Evolutionary conservation across 2,888 invertebrate genomes (phyloP).

Genomic region (Xanthostigma xanthostigma): DNA sequence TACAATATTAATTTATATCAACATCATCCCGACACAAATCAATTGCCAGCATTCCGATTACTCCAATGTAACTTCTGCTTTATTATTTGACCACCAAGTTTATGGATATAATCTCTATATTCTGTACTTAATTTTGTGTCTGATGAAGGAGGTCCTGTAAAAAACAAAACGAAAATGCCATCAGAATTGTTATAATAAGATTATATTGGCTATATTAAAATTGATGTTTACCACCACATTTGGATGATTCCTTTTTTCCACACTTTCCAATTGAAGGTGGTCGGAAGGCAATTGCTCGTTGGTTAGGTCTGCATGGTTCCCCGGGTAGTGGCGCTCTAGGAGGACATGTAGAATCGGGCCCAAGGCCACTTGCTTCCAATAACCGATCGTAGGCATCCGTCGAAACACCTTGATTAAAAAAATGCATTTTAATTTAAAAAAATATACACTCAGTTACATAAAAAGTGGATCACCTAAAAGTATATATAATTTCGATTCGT

Average conservation of each 20-base stretch:
- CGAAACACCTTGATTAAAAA: too few relatives aligned
- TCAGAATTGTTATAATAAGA: background rate
- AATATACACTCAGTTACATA: too few relatives aligned
- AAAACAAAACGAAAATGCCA: slow-evolving; percentile 1
- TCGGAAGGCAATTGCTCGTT: slow-evolving; percentile 25
- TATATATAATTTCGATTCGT: too few relatives aligned
- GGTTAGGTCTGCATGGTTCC: slow-evolving; percentile 38
- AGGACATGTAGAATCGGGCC: slow-evolving; percentile 36
- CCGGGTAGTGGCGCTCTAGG: slow-evolving; percentile 41
- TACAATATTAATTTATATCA: too few relatives aligned
- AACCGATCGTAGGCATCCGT: slow-evolving; percentile 40
- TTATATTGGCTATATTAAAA: background rate
- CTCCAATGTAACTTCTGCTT: slow-evolving; percentile 36
- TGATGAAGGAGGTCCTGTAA: slow-evolving; percentile 29
- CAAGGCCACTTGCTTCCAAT: slow-evolving; percentile 37
- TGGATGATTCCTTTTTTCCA: background rate
- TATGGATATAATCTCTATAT: slow-evolving; percentile 46
- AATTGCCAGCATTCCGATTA: background rate
- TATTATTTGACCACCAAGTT: slow-evolving; percentile 44
- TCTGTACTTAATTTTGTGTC: slow-evolving; percentile 37
- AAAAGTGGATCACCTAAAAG: too few relatives aligned
- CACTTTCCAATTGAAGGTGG: slow-evolving; percentile 17
- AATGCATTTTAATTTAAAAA: too few relatives aligned
- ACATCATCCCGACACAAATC: too few relatives aligned
- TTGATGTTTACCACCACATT: background rate